Percentiles rank a stretch among this genome's conserved stretches.
These are phyloP conservation scores for Plusia festucae DNA, from an alignment of 2,888 invertebrate species.

Conservation along the genomic window DNA sequence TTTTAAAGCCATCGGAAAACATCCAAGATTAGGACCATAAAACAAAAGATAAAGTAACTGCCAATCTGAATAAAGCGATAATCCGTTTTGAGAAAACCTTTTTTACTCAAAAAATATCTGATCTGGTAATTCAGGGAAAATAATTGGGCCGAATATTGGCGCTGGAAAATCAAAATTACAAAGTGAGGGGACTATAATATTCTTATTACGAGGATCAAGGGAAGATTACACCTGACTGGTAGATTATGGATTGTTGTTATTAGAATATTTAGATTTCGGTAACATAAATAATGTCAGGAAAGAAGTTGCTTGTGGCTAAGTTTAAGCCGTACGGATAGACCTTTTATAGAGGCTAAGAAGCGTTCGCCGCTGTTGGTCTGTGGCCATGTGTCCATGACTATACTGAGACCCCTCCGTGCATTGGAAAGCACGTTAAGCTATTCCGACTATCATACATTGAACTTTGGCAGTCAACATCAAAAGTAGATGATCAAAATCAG, in stretches of 20 bases:
- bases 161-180: conserved; percentile 50
- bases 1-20: neutral
- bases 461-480: no score
- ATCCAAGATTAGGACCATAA: neutral
- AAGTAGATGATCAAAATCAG: no score
- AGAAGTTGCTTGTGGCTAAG: no score
- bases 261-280: conserved; percentile 12
- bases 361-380: no score
- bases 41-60: conserved; percentile 2
- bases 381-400: no score
- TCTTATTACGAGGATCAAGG: conserved; percentile 49
- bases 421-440: no score
- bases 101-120: conserved; percentile 35
- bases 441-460: no score
- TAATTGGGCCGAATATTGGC: conserved; percentile 47
- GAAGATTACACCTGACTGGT: conserved; percentile 41
- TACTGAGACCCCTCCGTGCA: no score
- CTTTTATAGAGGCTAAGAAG: no score
- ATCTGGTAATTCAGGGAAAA: conserved; percentile 37
- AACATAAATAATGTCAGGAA: no score
- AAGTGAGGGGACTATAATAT: conserved; percentile 45
- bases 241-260: neutral
- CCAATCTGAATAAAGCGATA: neutral
- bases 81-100: neutral
- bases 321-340: no score